phyloP scores from a whole-genome alignment of 2,888 invertebrate species.

The Eristalinus aeneus region DNA sequence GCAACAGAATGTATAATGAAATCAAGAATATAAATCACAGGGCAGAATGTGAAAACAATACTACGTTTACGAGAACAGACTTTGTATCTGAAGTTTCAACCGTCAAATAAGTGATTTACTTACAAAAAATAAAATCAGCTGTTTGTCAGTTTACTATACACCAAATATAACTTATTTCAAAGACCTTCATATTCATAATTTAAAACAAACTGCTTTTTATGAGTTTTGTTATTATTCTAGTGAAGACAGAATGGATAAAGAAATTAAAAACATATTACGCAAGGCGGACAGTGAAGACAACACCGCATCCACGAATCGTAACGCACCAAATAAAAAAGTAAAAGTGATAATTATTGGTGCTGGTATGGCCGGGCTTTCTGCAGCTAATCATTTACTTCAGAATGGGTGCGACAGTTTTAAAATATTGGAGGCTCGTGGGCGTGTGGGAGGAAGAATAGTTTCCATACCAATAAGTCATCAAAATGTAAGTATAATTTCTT shows the following conservation, averaged over 20 bases:
- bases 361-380: conserved; percentile 90
- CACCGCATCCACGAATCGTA: conserved; percentile 73
- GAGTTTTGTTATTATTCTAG: background rate
- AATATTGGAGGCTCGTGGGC: conserved; percentile 89
- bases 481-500: conserved; percentile 75
- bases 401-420: conserved; percentile 90
- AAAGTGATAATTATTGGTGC: conserved; percentile 92
- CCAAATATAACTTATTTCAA: background rate
- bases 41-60: no score
- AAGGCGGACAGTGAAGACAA: conserved; percentile 65
- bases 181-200: conserved; percentile 8
- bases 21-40: no score
- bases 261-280: conserved; percentile 75
- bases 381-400: conserved; percentile 90
- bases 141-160: conserved; percentile 38
- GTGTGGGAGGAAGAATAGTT: conserved; percentile 91
- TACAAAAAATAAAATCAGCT: conserved; percentile 29
- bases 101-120: background rate
- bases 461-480: conserved; percentile 86
- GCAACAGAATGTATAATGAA: no score
- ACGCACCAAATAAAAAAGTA: conserved; percentile 79
- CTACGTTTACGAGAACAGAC: no score
- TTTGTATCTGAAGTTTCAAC: no score
- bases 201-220: background rate
- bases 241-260: conserved; percentile 55